Base-by-base conservation (phyloP, 2,888 invertebrate genomes). In the Laothoe populi region DNA sequence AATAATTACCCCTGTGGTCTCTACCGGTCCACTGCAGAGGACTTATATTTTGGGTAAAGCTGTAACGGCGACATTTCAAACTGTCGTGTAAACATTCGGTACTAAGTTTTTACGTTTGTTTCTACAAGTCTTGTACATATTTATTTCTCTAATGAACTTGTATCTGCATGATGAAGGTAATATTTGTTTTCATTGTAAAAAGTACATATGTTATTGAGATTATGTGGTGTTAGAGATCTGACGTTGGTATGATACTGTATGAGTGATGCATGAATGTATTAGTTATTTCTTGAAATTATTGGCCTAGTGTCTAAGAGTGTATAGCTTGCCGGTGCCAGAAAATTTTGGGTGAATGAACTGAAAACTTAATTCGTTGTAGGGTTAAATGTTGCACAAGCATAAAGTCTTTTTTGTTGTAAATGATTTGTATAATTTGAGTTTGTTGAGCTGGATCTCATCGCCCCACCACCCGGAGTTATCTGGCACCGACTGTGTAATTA, bases 81-180 rank as follows among this genome's bases (percentile, higher is more conserved):
- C 46, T n/a, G 11, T 61, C 57, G 21, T 40, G 16, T 31, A 16
- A 49, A 26, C 49, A 31, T 16, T 45, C 57, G 57, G 61, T 57
- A 57, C 35, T 58, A 60, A 61, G 61, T 62, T 61, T 63, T 64
- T 63, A 65, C 63, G 31, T 66, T 66, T 63, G 63, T 66, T 69
- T 61, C 63, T 49, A 60, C 63, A 63, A 53, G 53, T 53, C 72
- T 72, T 83, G 83, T 83, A 83, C 75, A 82, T 83, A 83, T 81
- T 81, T 77, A 70, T 79, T 75, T 77, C 74, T 74, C 72, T 79
- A 74, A 78, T 74, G 74, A 73, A 71, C 65, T 64, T 59, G 66
- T 64, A 68, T 61, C 57, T 64, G 67, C 2, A 64, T 63, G 65
- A 62, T 57, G 66, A 40, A 66, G 64, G 69, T 66, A 62, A 65